Conservation (phyloP, 2,113 vertebrate genomes). For the Oryctolagus cuniculus region mOryCun1.1 NC_091453.1:27465001-27465500, state of each 20-base stretch:
- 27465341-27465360: constrained; percentile 49
- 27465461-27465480: constrained; percentile 33
- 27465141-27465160: constrained; percentile 27
- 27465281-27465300: constrained; percentile 40
- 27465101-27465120: constrained; percentile 49
- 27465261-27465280: constrained; percentile 3
- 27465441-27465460: neutral
- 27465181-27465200: constrained; percentile 60
- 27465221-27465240: neutral
- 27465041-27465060: constrained; percentile 1
- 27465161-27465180: neutral
- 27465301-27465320: constrained; percentile 17
- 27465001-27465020: constrained; percentile 35
- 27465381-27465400: constrained; percentile 11
- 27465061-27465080: constrained; percentile 49
- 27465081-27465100: neutral
- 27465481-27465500: constrained; percentile 60
- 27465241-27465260: constrained; percentile 50
- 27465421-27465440: constrained; percentile 45
- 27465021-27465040: constrained; percentile 37
- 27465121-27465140: neutral
- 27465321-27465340: constrained; percentile 38
- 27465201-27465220: neutral
- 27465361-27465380: constrained; percentile 16
- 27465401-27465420: constrained; percentile 37